Evolutionary conservation across 2,113 vertebrate genomes (phyloP).

Genomic region (Paralichthys olivaceus): DNA sequence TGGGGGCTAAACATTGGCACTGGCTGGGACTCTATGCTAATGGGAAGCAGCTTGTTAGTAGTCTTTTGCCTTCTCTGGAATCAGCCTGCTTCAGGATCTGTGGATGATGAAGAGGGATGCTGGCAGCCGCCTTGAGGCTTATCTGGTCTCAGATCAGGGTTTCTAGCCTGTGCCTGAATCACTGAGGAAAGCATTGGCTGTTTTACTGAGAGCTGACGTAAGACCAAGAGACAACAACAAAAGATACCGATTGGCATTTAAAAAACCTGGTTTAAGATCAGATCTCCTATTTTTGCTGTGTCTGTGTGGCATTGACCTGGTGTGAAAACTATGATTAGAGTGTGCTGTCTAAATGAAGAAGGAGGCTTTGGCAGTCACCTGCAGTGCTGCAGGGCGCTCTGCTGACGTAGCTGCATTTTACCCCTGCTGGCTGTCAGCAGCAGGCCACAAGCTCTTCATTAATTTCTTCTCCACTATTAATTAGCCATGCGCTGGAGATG

Average conservation of each 20-base stretch:
- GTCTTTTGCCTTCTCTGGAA: constrained; percentile 44
- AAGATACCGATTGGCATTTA: constrained; percentile 45
- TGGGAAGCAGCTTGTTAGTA: constrained; percentile 63
- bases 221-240: constrained; percentile 33
- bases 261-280: constrained; percentile 31
- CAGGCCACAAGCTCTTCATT: constrained; percentile 68
- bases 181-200: constrained; percentile 51
- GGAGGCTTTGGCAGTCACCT: constrained; percentile 68
- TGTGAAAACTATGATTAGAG: constrained; percentile 47
- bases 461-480: constrained; percentile 76
- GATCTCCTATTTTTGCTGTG: constrained; percentile 31
- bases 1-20: constrained; percentile 34
- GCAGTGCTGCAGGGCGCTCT: constrained; percentile 61
- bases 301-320: constrained; percentile 35
- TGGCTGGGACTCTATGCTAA: constrained; percentile 51
- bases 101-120: constrained; percentile 41
- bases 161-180: constrained; percentile 42
- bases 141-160: constrained; percentile 58
- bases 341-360: constrained; percentile 58
- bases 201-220: constrained; percentile 35
- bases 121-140: constrained; percentile 62
- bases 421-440: constrained; percentile 71
- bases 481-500: constrained; percentile 67
- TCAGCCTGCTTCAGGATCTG: constrained; percentile 51
- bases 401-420: constrained; percentile 68